Evolutionary conservation across 2,113 vertebrate species (phyloP).

Genomic region (Paradisaea rubra): DNA sequence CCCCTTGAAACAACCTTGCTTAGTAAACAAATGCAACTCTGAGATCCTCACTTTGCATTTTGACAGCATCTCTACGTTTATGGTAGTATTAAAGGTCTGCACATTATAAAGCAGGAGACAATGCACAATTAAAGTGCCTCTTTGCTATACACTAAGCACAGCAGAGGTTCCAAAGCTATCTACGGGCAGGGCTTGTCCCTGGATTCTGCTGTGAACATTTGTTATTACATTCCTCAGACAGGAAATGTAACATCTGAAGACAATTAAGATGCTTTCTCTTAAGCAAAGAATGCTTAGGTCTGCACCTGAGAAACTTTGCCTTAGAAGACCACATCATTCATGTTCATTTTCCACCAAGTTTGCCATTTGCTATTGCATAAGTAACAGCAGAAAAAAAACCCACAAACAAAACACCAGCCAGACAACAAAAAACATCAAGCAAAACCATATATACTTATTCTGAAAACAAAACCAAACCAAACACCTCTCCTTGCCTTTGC

Average conservation of each 20-base stretch:
- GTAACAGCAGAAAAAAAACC: background rate
- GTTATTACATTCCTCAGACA: background rate
- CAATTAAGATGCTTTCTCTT: background rate
- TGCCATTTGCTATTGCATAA: background rate
- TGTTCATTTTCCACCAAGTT: background rate
- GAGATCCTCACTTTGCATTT: background rate
- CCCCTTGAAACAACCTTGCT: background rate
- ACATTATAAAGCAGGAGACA: background rate
- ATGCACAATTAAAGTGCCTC: background rate
- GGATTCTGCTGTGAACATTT: background rate
- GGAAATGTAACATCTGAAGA: background rate
- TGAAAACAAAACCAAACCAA: background rate
- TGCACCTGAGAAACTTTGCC: background rate
- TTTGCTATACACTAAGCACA: background rate
- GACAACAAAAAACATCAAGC: background rate
- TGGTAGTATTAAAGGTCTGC: background rate
- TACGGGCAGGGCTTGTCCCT: background rate
- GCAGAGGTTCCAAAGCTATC: background rate
- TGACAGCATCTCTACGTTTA: background rate
- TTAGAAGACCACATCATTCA: background rate
- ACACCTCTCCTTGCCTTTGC: background rate
- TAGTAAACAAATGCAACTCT: background rate
- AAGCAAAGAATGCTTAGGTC: background rate
- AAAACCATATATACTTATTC: background rate
- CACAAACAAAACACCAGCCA: background rate